Conservation (phyloP, 2,888 invertebrate genomes). For the Heliconius charithonia region DNA sequence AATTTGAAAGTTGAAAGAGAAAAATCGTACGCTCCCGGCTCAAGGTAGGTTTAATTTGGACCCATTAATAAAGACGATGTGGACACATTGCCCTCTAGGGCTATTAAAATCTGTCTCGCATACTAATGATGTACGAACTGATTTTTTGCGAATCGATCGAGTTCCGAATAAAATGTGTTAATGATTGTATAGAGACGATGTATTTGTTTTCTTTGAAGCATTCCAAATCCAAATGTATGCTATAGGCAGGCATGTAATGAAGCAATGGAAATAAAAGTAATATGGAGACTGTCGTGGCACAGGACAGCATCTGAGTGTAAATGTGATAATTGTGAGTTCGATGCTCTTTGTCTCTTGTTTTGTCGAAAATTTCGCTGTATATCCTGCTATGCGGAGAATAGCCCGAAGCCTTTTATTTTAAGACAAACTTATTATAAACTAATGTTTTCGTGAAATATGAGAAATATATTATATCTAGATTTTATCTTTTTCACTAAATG, state of each 20-base stretch:
- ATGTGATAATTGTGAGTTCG: neutral
- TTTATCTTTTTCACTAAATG: too few species aligned
- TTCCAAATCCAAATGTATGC: neutral
- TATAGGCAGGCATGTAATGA: neutral
- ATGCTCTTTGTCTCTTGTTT: neutral
- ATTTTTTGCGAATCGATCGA: constrained; percentile 49
- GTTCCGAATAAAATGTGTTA: constrained; percentile 51
- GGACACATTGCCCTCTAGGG: constrained; percentile 62
- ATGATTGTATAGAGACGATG: constrained; percentile 39
- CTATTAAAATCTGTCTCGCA: constrained; percentile 53
- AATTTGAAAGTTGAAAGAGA: constrained; percentile 73
- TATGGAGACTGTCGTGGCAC: neutral
- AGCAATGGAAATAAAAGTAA: neutral
- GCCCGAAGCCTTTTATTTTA: too few species aligned
- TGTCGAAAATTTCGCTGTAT: neutral
- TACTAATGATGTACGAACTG: constrained; percentile 50
- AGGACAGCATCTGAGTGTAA: neutral
- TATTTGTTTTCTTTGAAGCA: constrained; percentile 4
- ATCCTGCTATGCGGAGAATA: too few species aligned
- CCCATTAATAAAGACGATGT: constrained; percentile 76
- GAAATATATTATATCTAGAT: too few species aligned
- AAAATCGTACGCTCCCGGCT: constrained; percentile 66
- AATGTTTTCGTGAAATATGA: too few species aligned
- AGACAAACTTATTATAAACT: too few species aligned
- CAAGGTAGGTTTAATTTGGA: constrained; percentile 75